Conservation (phyloP, 2,797 vertebrate species). For the Stomatorhinus walkeri region DNA sequence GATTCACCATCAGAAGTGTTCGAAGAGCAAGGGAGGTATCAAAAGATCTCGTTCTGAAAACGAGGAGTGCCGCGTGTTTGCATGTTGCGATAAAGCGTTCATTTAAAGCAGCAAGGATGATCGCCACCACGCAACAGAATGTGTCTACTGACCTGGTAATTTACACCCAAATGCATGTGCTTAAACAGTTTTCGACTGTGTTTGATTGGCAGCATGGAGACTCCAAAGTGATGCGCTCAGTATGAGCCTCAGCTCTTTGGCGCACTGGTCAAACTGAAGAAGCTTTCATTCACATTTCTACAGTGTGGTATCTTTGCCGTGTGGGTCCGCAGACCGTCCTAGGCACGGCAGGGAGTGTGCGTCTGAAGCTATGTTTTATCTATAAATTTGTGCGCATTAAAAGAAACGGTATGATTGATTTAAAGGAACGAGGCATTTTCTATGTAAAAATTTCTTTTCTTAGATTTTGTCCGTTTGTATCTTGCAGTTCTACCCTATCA, state of each 20-base stretch:
- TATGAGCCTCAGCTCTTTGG: not conserved
- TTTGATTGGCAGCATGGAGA: conserved; percentile 17
- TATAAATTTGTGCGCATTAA: not conserved
- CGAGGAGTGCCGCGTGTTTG: conserved; percentile 35
- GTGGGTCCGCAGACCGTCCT: conserved; percentile 8
- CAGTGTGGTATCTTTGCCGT: not conserved
- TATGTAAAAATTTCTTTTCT: not conserved
- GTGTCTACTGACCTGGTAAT: conserved; percentile 69
- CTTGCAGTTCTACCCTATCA: not conserved
- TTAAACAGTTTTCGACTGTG: conserved; percentile 6
- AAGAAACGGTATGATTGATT: not conserved
- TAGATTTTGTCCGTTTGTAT: not conserved
- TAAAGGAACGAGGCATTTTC: not conserved
- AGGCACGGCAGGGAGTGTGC: not conserved
- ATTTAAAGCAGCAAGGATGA: conserved; percentile 57
- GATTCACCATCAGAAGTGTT: conserved; percentile 25
- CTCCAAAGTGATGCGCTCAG: not conserved
- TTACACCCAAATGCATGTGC: conserved; percentile 27
- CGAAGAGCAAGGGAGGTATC: conserved; percentile 8
- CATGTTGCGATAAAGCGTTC: conserved; percentile 31
- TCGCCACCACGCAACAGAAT: conserved; percentile 74
- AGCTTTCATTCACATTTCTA: not conserved
- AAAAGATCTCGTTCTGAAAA: conserved; percentile 20
- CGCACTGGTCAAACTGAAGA: conserved; percentile 10
- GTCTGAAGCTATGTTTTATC: not conserved